A percentile compares a stretch with the other conserved stretches of the same genome.
phyloP scores from a whole-genome alignment of 2,888 invertebrate genomes.

The Drosophila mulleri region DNA sequence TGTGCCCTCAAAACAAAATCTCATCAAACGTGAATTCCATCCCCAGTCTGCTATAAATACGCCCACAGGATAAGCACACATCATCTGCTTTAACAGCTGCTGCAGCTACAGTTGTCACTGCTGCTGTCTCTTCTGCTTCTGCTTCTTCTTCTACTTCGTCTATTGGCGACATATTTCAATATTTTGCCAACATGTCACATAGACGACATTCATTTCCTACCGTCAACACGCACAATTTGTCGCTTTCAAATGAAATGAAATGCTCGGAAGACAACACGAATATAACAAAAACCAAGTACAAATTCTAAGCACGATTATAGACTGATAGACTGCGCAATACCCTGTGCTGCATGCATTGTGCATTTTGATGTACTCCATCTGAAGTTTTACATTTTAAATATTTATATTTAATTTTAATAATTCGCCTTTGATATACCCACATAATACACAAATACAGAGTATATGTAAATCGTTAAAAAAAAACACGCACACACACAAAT shows the following conservation, averaged over 20 bases:
- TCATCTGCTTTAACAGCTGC: constrained; percentile 20
- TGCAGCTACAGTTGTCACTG: background rate
- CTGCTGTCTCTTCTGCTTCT: background rate
- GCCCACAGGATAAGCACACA: constrained; percentile 50
- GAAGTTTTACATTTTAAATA: background rate
- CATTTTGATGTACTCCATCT: too few relatives aligned
- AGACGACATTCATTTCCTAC: constrained; percentile 75
- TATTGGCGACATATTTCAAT: constrained; percentile 63
- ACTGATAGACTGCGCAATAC: background rate
- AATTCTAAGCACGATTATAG: accelerated
- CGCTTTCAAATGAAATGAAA: constrained; percentile 73
- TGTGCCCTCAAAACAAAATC: constrained; percentile 12
- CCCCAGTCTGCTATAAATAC: constrained; percentile 28
- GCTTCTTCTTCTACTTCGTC: constrained; percentile 14
- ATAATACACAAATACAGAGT: background rate
- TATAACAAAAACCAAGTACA: constrained; percentile 23
- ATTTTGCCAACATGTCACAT: constrained; percentile 73
- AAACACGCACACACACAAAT: background rate
- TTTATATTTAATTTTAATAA: too few relatives aligned
- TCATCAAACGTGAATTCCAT: constrained; percentile 24
- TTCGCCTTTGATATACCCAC: too few relatives aligned
- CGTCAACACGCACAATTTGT: constrained; percentile 80
- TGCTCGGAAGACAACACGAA: constrained; percentile 43
- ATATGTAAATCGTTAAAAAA: constrained; percentile 20
- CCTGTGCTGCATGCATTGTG: background rate